These are phyloP conservation scores for Elymnias hypermnestra DNA, from an alignment of 1,140 invertebrate genomes.

Conservation along the genomic window DNA sequence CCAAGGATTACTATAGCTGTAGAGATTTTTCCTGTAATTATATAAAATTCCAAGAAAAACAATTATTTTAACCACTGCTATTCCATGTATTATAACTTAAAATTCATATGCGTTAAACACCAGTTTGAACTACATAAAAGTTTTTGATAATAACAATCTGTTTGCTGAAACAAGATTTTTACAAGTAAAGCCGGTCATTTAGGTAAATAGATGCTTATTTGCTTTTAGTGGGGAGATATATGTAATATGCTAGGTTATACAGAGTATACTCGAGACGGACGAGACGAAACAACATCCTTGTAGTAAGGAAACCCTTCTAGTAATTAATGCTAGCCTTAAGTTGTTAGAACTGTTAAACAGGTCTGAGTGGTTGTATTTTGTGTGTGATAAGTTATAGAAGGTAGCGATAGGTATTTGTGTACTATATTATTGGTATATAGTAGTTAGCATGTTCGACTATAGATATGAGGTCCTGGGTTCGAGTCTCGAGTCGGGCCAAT, in stretches of 20 bases:
- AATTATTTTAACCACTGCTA: too few species aligned
- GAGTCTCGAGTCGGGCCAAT: too few species aligned
- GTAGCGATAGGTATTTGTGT: too few species aligned
- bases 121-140: too few species aligned
- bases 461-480: too few species aligned
- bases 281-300: slow-evolving; percentile 22
- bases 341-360: slow-evolving; percentile 37
- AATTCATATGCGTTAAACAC: too few species aligned
- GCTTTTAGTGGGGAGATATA: slow-evolving; percentile 4
- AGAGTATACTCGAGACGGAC: slow-evolving; percentile 25
- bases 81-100: too few species aligned
- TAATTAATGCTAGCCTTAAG: slow-evolving; percentile 40
- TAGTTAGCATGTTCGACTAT: too few species aligned
- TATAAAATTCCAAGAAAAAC: too few species aligned
- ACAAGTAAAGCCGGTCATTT: not conserved
- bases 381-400: slow-evolving; percentile 21
- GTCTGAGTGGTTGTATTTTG: slow-evolving; percentile 35
- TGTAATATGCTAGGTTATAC: slow-evolving; percentile 6
- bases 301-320: slow-evolving; percentile 35
- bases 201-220: slow-evolving; percentile 3
- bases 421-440: too few species aligned
- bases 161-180: too few species aligned
- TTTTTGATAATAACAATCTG: too few species aligned
- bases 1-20: not conserved
- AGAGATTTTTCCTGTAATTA: not conserved